Evolutionary conservation across 2,888 invertebrate species (phyloP).

Genomic region (Salpingus planirostris): DNA sequence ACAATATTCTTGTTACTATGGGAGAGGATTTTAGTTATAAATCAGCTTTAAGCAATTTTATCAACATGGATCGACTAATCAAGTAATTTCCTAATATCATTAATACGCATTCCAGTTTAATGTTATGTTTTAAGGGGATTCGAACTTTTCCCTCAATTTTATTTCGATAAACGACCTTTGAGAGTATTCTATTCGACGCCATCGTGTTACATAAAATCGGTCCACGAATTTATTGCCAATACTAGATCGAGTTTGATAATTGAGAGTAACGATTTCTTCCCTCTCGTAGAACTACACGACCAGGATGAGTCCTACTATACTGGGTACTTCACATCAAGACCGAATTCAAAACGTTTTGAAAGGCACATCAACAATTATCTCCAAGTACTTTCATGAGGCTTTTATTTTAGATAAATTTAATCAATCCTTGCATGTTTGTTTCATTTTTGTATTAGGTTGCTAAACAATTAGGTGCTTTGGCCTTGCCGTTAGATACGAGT

Average conservation of each 20-base stretch:
- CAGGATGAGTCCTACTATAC: constrained; percentile 84
- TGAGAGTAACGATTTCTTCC: constrained; percentile 83
- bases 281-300: constrained; percentile 74
- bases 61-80: constrained; percentile 9
- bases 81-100: constrained; percentile 3
- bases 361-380: constrained; percentile 61
- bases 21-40: constrained; percentile 13
- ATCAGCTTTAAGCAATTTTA: constrained; percentile 8
- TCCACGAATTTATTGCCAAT: constrained; percentile 37
- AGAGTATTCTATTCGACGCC: constrained; percentile 77
- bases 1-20: constrained; percentile 12
- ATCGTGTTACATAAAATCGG: constrained; percentile 66
- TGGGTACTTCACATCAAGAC: constrained; percentile 76
- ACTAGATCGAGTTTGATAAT: constrained; percentile 36
- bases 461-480: constrained; percentile 10
- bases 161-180: constrained; percentile 29
- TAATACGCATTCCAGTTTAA: not conserved
- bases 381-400: too few species aligned
- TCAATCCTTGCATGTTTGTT: too few species aligned
- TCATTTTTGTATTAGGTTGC: too few species aligned
- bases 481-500: constrained; percentile 1
- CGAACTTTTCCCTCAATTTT: constrained; percentile 6
- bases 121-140: constrained; percentile 6
- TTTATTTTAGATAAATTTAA: constrained; percentile 3
- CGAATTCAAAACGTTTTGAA: constrained; percentile 67